Evolutionary conservation across 1,140 invertebrate genomes (phyloP), one percentile per base, ranked within the genome.

Genomic region (Monochamus saltuarius): DNA sequence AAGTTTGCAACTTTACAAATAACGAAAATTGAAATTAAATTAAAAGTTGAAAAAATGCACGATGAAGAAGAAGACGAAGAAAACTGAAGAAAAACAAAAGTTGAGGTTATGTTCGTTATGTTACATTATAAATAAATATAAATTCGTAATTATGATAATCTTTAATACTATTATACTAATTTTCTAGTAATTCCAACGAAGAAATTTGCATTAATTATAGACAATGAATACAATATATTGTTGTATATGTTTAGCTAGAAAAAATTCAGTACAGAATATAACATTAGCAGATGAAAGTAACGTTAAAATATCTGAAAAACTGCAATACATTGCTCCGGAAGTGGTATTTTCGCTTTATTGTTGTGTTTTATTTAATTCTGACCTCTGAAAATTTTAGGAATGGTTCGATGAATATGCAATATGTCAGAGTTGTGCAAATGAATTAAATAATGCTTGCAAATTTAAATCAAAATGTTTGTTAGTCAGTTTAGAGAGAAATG

Each of bases 381-480:
- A 29, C 22, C 6, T 6, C 2, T 29, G 22, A 29, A 3, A 29
- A 29, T 29, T 53, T 8, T n/a, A 53, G 51, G 51, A 53, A 53
- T 53, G 51, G 51, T 29, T 53, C 9, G 37, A 3, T 42, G 14
- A 39, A 17, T 53, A 16, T 14, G 19, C 16, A 22, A 53, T 53
- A 17, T 53, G 51, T 22, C n/a, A 53, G 4, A 7, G 7, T 7
- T 53, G 51, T 40, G 39, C 40, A 53, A 11, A 9, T 13, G 11
- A 53, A 8, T 11, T 40, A 11, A 39, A 10, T 22, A 16, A 36
- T 10, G 53, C 39, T 10, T 56, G 38, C 45, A 56, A 17, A 35
- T 56, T 56, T 45, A 43, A 13, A 56, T 17, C 22, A 11, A 2
- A 46, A 45, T 56, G 53, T 11, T 14, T 56, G 11, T 34, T 35